Evolutionary conservation across 2,888 invertebrate species (phyloP), one percentile per base, ranked within the genome.

Genomic region (Phorcus lineatus): DNA sequence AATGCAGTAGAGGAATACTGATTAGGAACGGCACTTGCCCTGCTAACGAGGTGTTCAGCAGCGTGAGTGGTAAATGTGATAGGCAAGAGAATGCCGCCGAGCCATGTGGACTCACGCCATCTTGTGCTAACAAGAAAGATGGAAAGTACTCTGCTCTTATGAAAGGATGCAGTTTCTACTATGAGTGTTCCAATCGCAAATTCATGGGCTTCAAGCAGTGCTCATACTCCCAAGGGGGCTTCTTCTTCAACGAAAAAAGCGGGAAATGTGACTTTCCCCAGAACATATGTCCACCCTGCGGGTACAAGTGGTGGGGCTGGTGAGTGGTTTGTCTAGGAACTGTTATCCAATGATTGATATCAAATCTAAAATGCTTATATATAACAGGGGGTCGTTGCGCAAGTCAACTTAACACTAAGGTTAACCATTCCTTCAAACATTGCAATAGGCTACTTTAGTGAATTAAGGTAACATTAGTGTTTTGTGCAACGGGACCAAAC

Each of bases 251-350:
- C 79, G 79, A 79, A 28, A 67, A 77, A 28, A 84, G 84, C 17
- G 81, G 84, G 17, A 47, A 31, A 52, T 87, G 87, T 74, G 87
- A 86, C 77, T 83, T 82, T 55, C 85, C 84, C 6, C 84, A 85
- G 75, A 87, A 87, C 74, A 83, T 86, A 40, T 87, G 87, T 78
- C 85, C 86, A 19, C 87, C 87, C 7, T 87, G 87, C 57, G 87
- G 87, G 19, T 86, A 87, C 81, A 81, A 81, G 22, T 86, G 86
- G 87, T 86, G 84, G 85, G 87, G 85, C 16, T 87, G 87, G 87
- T 87, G 82, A 84, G 86, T 80, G 17, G 7, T 11, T 13, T 47
- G 47, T 11, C 24, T 4, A 52, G 1, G 0, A 7, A 55, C 22
- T 19, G 9, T 3, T 2, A 4, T 1, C 11, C 0, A 16, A n/a